A percentile compares a stretch with the other conserved stretches of the same genome.
These are phyloP conservation scores for Electrona antarctica DNA, from an alignment of 2,113 vertebrate genomes.

Conservation along the genomic window DNA sequence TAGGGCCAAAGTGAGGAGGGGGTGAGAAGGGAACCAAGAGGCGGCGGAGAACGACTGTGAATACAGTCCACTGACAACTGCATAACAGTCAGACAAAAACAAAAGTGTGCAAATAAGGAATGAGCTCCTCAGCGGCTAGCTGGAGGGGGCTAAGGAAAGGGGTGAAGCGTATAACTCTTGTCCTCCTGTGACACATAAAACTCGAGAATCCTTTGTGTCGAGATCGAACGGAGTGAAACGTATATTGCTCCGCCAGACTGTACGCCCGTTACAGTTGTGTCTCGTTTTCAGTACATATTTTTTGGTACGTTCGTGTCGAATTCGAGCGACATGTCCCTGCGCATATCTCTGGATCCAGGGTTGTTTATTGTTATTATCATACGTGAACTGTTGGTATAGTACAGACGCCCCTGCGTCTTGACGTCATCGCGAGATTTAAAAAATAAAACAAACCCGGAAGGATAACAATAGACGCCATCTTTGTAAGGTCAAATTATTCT, in stretches of 20 bases:
- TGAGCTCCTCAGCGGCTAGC: conserved; percentile 63
- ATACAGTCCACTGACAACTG: conserved; percentile 76
- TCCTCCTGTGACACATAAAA: conserved; percentile 63
- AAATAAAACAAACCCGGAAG: conserved; percentile 35
- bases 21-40: conserved; percentile 73
- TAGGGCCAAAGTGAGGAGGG: conserved; percentile 74
- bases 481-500: conserved; percentile 56
- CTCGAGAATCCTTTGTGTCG: conserved; percentile 63
- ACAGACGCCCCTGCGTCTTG: conserved; percentile 58
- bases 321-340: conserved; percentile 54
- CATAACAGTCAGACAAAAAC: conserved; percentile 78
- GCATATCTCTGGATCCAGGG: conserved; percentile 64
- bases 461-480: conserved; percentile 55
- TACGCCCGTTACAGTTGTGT: conserved; percentile 15
- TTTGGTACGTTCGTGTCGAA: conserved; percentile 42
- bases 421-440: conserved; percentile 48
- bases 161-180: conserved; percentile 56
- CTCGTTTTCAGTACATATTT: conserved; percentile 45
- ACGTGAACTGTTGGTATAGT: conserved; percentile 64
- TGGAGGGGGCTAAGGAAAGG: conserved; percentile 67
- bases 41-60: conserved; percentile 68
- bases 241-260: conserved; percentile 20
- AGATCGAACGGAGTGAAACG: conserved; percentile 33
- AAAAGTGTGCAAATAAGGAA: conserved; percentile 67
- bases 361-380: conserved; percentile 88